phyloP scores from a whole-genome alignment of 2,113 vertebrate species.

The Pholis gunnellus region DNA sequence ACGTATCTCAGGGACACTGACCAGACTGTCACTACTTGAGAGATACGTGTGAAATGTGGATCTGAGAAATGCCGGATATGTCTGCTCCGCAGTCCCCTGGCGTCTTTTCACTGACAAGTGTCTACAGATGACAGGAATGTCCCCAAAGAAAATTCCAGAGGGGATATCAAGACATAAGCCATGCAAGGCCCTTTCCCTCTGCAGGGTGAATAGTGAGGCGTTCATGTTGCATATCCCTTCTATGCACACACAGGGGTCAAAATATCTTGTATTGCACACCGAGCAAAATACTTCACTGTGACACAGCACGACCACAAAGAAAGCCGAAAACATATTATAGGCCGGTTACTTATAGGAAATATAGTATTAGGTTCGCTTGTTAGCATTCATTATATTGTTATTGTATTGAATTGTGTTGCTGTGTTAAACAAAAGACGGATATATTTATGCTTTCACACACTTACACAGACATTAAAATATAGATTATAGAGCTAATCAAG shows the following conservation, averaged over 20 bases:
- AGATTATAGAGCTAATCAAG: neutral
- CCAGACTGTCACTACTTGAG: slow-evolving; percentile 33
- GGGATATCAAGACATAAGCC: slow-evolving; percentile 32
- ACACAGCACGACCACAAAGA: neutral
- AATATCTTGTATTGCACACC: neutral
- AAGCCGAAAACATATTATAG: neutral
- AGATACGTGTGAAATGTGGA: slow-evolving; percentile 38
- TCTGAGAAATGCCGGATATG: slow-evolving; percentile 61
- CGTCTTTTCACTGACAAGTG: slow-evolving; percentile 30
- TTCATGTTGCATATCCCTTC: neutral
- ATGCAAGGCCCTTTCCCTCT: neutral
- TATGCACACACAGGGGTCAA: neutral
- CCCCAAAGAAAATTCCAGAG: slow-evolving; percentile 43
- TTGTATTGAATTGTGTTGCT: neutral
- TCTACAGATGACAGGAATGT: slow-evolving; percentile 65
- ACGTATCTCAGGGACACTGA: slow-evolving; percentile 25
- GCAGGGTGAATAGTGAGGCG: neutral
- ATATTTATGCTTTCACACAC: neutral
- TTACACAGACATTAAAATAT: neutral
- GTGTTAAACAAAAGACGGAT: neutral
- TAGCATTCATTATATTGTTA: neutral
- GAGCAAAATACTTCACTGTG: neutral
- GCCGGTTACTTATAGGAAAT: no score
- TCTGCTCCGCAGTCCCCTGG: slow-evolving; percentile 34
- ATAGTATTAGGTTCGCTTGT: neutral